Percentiles rank a stretch among this genome's conserved stretches.
Evolutionary conservation across 2,888 invertebrate genomes (phyloP).

Genomic region (Coremacera marginata): DNA sequence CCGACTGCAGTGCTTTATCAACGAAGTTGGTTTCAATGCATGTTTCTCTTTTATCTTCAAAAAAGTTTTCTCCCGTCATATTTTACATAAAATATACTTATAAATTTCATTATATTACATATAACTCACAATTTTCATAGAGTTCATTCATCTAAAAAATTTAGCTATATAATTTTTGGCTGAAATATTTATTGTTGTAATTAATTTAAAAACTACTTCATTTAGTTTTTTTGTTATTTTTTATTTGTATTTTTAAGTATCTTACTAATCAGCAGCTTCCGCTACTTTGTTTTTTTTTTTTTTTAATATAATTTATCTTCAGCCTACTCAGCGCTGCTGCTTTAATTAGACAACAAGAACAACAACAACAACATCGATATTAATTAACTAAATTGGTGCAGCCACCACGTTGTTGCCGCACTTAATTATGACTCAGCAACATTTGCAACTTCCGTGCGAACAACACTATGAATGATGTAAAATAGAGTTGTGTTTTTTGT

Average conservation of each 20-base stretch:
- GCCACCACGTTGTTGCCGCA: constrained; percentile 14
- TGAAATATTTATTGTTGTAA: too few relatives aligned
- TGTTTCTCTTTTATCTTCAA: too few relatives aligned
- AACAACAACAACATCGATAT: constrained; percentile 22
- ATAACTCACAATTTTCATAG: too few relatives aligned
- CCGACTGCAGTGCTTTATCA: too few relatives aligned
- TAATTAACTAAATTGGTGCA: constrained; percentile 25
- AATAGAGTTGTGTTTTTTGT: constrained; percentile 12
- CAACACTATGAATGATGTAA: constrained; percentile 32
- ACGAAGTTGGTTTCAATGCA: too few relatives aligned
- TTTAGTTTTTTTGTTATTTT: not conserved
- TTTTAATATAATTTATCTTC: not conserved
- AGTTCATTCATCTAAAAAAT: too few relatives aligned
- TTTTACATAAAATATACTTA: too few relatives aligned
- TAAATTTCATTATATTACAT: too few relatives aligned
- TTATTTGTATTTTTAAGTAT: not conserved
- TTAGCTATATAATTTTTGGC: too few relatives aligned
- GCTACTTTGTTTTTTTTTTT: not conserved
- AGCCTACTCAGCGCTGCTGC: not conserved
- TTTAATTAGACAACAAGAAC: constrained; percentile 23
- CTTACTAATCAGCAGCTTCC: not conserved
- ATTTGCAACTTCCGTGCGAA: constrained; percentile 31
- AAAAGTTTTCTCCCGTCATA: too few relatives aligned
- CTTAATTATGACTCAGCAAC: constrained; percentile 27
- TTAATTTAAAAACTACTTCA: too few relatives aligned